A percentile compares a stretch with the other conserved stretches of the same genome.
These are phyloP conservation scores for Pedionomus torquatus DNA, from an alignment of 2,113 vertebrate species.

Conservation along the genomic window DNA sequence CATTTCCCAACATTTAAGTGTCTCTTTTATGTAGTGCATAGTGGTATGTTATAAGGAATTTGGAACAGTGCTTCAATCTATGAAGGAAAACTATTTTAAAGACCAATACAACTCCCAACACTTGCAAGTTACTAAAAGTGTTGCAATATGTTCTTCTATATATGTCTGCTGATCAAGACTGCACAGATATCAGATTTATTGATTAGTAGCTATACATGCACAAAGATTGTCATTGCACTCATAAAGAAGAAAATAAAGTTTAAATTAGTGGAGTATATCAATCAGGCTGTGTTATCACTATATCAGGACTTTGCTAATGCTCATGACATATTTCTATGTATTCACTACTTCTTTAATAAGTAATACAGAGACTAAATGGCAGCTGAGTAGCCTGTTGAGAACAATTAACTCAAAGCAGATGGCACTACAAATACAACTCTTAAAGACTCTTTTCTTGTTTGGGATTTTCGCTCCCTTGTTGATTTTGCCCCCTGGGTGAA, in stretches of 20 bases:
- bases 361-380: slow-evolving; percentile 35
- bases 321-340: neutral
- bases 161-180: neutral
- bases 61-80: neutral
- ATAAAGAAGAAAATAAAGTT: neutral
- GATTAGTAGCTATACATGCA: neutral
- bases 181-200: neutral
- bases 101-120: neutral
- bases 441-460: slow-evolving; percentile 9
- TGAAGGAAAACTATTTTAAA: neutral
- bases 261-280: neutral
- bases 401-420: slow-evolving; percentile 63
- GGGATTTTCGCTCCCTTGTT: slow-evolving; percentile 25
- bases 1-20: neutral
- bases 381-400: slow-evolving; percentile 45
- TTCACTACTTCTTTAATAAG: neutral
- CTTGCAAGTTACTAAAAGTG: neutral
- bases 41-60: neutral
- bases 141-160: neutral
- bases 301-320: neutral
- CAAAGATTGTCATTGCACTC: neutral
- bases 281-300: neutral
- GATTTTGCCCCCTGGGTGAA: slow-evolving; percentile 40
- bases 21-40: neutral
- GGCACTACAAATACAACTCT: slow-evolving; percentile 11